Conservation (phyloP, 1,140 invertebrate genomes). For the Platorchestia sp. region DNA sequence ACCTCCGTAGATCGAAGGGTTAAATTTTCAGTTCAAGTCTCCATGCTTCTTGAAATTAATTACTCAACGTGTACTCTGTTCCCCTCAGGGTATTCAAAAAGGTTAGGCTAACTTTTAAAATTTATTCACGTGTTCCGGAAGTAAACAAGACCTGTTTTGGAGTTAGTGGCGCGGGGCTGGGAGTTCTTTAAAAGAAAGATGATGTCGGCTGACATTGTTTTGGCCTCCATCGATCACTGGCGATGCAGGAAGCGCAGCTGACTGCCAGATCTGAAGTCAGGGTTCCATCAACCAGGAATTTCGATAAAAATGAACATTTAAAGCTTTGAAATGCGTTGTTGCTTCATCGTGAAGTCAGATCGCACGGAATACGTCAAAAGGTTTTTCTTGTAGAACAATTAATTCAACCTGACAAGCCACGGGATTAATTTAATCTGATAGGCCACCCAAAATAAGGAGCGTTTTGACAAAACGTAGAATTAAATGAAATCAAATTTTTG, state of each 20-base stretch:
- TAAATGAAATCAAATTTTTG: too few relatives aligned
- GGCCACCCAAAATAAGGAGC: too few relatives aligned
- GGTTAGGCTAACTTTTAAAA: background rate
- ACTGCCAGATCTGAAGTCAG: background rate
- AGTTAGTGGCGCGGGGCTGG: background rate
- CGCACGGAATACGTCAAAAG: background rate
- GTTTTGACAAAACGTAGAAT: too few relatives aligned
- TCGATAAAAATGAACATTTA: too few relatives aligned
- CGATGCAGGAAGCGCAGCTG: background rate
- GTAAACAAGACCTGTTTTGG: background rate
- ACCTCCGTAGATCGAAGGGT: too few relatives aligned
- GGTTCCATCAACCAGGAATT: background rate
- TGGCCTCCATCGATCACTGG: background rate
- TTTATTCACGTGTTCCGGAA: background rate
- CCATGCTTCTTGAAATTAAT: background rate
- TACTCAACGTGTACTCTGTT: background rate
- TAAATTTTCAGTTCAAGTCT: too few relatives aligned
- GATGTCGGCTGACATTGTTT: slow-evolving; percentile 6
- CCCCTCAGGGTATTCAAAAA: background rate
- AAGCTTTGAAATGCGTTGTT: too few relatives aligned
- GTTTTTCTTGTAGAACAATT: background rate
- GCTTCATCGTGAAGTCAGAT: too few relatives aligned
- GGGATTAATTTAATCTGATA: too few relatives aligned
- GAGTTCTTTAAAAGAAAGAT: background rate
- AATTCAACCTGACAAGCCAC: too few relatives aligned